Conservation (phyloP, 1,140 invertebrate species). For the Matsumurasca onukii region DNA sequence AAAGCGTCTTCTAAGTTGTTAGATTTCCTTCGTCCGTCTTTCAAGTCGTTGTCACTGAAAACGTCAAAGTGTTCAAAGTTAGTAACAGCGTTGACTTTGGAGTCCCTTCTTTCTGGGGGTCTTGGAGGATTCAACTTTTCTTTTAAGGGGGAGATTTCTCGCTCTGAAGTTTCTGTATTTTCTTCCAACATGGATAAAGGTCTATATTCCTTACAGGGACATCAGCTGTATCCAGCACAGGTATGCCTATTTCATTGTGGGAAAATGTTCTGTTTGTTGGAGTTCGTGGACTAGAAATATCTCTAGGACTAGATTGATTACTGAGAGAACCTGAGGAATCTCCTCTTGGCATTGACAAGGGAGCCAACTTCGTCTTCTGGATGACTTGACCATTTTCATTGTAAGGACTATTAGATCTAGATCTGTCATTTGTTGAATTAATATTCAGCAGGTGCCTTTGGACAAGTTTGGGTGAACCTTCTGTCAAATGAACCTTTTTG, state of each 20-base stretch:
- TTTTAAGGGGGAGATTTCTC: conserved; percentile 27
- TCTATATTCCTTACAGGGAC: conserved; percentile 35
- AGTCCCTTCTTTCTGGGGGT: conserved; percentile 35
- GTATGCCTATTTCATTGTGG: conserved; percentile 23
- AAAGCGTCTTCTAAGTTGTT: conserved; percentile 83
- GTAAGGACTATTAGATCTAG: conserved; percentile 14
- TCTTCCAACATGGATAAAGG: conserved; percentile 45
- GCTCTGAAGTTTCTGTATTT: conserved; percentile 41
- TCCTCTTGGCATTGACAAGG: conserved; percentile 5
- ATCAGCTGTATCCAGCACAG: neutral
- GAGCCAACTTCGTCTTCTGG: neutral
- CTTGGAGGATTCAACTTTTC: conserved; percentile 34
- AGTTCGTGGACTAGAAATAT: conserved; percentile 14
- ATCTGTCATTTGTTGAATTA: neutral
- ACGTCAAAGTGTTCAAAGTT: conserved; percentile 14
- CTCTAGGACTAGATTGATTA: conserved; percentile 8
- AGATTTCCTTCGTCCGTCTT: conserved; percentile 56
- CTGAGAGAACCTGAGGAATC: neutral
- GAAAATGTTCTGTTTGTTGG: neutral
- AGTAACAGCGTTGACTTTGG: conserved; percentile 29
- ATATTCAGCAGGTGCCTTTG: conserved; percentile 15
- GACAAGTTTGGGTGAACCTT: conserved; percentile 14
- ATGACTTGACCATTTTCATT: neutral
- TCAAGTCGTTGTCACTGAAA: neutral
- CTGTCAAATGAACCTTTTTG: conserved; percentile 22